Evolutionary conservation across 1,140 invertebrate species (phyloP).

Genomic region (Drosophila nebulosa): DNA sequence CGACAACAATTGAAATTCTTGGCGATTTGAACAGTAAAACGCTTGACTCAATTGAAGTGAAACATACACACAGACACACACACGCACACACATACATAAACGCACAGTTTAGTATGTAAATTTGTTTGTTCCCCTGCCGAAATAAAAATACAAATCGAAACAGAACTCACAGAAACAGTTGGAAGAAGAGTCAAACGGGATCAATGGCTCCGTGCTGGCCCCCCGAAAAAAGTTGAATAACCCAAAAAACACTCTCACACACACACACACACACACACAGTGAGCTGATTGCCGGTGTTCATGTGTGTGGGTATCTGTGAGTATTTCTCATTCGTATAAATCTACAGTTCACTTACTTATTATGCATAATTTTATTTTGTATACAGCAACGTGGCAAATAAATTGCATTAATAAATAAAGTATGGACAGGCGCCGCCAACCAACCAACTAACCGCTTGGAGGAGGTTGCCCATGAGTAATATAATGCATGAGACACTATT

Average conservation of each 20-base stretch:
- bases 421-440: constrained; percentile 3
- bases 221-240: constrained; percentile 71
- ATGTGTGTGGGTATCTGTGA: not conserved
- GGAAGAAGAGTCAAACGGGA: constrained; percentile 69
- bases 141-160: constrained; percentile 53
- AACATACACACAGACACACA: constrained; percentile 4
- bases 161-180: constrained; percentile 46
- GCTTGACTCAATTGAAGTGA: constrained; percentile 41
- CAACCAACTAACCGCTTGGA: not conserved
- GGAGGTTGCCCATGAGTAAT: constrained; percentile 19
- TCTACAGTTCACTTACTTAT: constrained; percentile 29
- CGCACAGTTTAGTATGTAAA: constrained; percentile 63
- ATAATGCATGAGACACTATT: not conserved
- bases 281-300: not conserved
- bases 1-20: constrained; percentile 57
- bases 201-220: constrained; percentile 56
- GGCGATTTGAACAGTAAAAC: constrained; percentile 40
- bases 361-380: constrained; percentile 46
- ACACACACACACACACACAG: constrained; percentile 18
- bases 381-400: not conserved
- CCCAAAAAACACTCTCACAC: constrained; percentile 66
- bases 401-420: constrained; percentile 16
- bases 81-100: not conserved
- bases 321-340: constrained; percentile 30
- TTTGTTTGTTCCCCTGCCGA: constrained; percentile 65